These are phyloP conservation scores for Anastrepha obliqua DNA, from an alignment of 1,140 invertebrate species.

Conservation along the genomic window DNA sequence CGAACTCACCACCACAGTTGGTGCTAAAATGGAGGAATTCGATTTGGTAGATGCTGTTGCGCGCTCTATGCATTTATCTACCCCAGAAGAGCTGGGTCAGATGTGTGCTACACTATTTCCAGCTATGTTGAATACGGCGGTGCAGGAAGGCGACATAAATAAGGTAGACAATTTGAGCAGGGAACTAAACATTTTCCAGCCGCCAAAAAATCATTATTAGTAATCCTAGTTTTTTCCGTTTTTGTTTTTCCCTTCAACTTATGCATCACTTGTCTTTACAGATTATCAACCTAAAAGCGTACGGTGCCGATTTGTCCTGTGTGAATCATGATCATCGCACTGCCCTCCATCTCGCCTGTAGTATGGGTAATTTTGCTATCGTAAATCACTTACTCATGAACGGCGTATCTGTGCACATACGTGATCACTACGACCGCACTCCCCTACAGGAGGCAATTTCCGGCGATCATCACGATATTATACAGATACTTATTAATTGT, in stretches of 20 bases:
- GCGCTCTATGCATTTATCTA: constrained; percentile 80
- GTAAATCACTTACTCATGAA: constrained; percentile 86
- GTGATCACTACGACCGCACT: constrained; percentile 77
- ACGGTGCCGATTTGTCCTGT: constrained; percentile 85
- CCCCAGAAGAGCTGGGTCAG: constrained; percentile 81
- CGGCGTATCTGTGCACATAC: constrained; percentile 88
- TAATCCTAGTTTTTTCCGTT: not conserved
- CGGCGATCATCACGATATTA: constrained; percentile 79
- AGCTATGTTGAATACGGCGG: constrained; percentile 85
- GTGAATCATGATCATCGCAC: constrained; percentile 88
- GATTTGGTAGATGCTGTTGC: constrained; percentile 81
- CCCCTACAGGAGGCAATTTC: constrained; percentile 81
- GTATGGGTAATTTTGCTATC: constrained; percentile 81
- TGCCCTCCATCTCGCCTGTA: constrained; percentile 87
- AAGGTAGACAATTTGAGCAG: constrained; percentile 66
- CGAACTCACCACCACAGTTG: constrained; percentile 76
- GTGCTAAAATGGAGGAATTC: constrained; percentile 71
- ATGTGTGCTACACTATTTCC: constrained; percentile 85
- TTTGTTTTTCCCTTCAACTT: not conserved
- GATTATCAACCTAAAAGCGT: constrained; percentile 73
- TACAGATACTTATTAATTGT: constrained; percentile 78
- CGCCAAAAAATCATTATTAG: no score
- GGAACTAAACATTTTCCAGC: not conserved
- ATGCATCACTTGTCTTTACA: constrained; percentile 25
- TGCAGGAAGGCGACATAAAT: constrained; percentile 79